Evolutionary conservation across 2,888 invertebrate species (phyloP), one percentile per base, ranked within the genome.

Genomic region (Onthophagus sagittarius): DNA sequence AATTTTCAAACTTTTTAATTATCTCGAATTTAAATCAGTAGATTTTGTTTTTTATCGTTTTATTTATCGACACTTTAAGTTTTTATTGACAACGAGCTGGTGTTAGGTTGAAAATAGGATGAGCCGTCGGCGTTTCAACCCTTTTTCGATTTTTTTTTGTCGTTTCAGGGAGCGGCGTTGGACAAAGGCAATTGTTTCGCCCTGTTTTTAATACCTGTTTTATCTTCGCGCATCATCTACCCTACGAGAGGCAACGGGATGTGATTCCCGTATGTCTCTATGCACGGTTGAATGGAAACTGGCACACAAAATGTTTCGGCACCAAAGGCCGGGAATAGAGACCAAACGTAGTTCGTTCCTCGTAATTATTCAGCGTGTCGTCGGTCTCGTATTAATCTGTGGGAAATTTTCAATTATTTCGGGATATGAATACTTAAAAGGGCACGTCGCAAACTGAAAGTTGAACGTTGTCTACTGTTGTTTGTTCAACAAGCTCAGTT

Each of bases 161-260:
- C 39, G 39, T 53, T 53, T 53, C 39, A 11, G 7, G 5, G 39
- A 53, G 39, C 39, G 39, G 67, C 11, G 67, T 23, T 32, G 67
- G 67, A 67, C 67, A 67, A 67, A 67, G 67, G 67, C 67, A 67
- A 67, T 67, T 67, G 67, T 67, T 67, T 67, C 67, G 32, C 31
- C 32, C 32, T 23, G 67, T 67, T 67, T 64, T 67, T 67, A 67
- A 67, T 67, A 67, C 67, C 67, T 67, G 67, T 67, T 15, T 67
- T 67, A 67, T 67, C 67, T 4, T 23, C 31, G 15, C 32, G 67
- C 31, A 67, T 67, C 67, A 67, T 67, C 67, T 67, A 23, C 67
- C 67, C 31, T 9, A 23, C 32, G 5, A 23, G 63, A n/a, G 7
- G n/a, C 23, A 53, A 53, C 39, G 39, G 9, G 39, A 53, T 23